A percentile compares a stretch with the other conserved stretches of the same genome.
Conservation (phyloP, 2,888 invertebrate genomes). For the Drosophila vallismaia region DNA sequence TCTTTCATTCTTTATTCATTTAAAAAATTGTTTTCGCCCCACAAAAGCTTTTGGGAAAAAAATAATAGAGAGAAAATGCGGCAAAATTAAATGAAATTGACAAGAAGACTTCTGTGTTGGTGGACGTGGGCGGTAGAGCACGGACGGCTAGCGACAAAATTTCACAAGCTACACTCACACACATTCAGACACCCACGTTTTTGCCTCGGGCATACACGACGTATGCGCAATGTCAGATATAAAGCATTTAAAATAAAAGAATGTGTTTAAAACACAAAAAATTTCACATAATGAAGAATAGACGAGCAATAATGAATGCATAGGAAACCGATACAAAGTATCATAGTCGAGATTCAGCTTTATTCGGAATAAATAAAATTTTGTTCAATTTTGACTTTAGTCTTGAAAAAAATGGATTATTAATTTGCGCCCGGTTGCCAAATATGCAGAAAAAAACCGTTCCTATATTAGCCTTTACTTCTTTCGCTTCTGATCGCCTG, state of each 20-base stretch:
- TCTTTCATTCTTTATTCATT: conserved; percentile 57
- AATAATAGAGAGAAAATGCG: conserved; percentile 47
- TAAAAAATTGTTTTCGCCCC: conserved; percentile 51
- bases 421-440: background rate
- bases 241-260: conserved; percentile 10
- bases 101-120: conserved; percentile 29
- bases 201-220: conserved; percentile 25
- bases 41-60: conserved; percentile 45
- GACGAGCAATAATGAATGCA: background rate
- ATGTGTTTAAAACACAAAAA: conserved; percentile 1
- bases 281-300: conserved; percentile 2
- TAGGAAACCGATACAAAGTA: background rate
- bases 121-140: conserved; percentile 26
- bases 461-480: conserved; percentile 7
- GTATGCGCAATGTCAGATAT: conserved; percentile 38
- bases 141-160: conserved; percentile 32
- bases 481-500: conserved; percentile 86
- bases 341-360: background rate
- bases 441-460: background rate
- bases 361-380: background rate
- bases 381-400: background rate
- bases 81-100: conserved; percentile 72
- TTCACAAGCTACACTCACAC: conserved; percentile 14
- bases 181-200: conserved; percentile 13
- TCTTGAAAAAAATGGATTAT: background rate